A percentile compares a stretch with the other conserved stretches of the same genome.
These are phyloP conservation scores for Tetrapedia diversipes DNA, from an alignment of 2,888 invertebrate genomes.

Conservation along the genomic window DNA sequence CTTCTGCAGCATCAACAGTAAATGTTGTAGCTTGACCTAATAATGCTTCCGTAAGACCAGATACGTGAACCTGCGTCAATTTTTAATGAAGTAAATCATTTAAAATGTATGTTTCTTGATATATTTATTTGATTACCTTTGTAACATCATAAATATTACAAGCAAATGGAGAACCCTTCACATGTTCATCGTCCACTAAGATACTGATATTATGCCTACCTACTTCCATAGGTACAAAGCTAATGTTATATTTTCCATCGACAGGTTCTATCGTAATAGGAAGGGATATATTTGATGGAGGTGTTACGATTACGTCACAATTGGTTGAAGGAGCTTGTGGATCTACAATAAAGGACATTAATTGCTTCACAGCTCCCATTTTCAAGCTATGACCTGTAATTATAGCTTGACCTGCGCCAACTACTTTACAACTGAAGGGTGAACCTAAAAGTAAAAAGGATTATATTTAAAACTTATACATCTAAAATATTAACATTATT, in stretches of 20 bases:
- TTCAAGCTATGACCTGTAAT: conserved; percentile 88
- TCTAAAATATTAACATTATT: background rate
- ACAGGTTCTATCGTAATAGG: conserved; percentile 88
- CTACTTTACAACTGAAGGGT: conserved; percentile 96
- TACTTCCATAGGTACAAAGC: conserved; percentile 93
- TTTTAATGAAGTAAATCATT: background rate
- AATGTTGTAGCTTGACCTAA: conserved; percentile 94
- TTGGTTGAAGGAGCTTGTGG: conserved; percentile 81
- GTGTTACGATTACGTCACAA: conserved; percentile 86
- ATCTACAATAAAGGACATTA: conserved; percentile 86
- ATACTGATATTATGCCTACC: conserved; percentile 94
- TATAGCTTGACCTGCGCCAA: conserved; percentile 86
- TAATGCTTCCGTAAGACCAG: conserved; percentile 79
- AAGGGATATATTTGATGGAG: conserved; percentile 92
- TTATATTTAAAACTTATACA: background rate
- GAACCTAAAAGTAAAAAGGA: conserved; percentile 85
- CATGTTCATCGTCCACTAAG: conserved; percentile 91
- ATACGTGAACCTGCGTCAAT: conserved; percentile 76
- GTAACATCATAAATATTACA: conserved; percentile 97
- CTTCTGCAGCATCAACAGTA: conserved; percentile 96
- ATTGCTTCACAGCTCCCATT: conserved; percentile 87
- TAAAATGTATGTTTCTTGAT: background rate
- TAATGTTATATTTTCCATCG: conserved; percentile 88
- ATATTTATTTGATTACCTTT: conserved; percentile 84
- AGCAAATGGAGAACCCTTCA: conserved; percentile 95